These are phyloP conservation scores for Trachops cirrhosus DNA, from an alignment of 2,797 vertebrate species.

Conservation along the genomic window DNA sequence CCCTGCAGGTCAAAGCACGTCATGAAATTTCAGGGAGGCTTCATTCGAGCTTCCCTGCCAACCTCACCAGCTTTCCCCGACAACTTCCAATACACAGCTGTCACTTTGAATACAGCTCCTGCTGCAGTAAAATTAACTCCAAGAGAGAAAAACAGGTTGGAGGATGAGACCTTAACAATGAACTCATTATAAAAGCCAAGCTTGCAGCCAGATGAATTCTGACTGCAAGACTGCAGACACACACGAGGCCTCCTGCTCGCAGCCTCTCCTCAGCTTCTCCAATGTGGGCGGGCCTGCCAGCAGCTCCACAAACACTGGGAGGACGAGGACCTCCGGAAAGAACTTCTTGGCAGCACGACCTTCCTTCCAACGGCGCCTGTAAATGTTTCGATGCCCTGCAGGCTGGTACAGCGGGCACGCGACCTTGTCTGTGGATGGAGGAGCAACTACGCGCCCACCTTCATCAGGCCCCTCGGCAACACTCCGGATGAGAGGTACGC, in stretches of 20 bases:
- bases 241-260: background rate
- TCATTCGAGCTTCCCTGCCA: background rate
- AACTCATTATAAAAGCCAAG: constrained; percentile 17
- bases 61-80: background rate
- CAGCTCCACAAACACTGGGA: background rate
- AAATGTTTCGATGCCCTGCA: background rate
- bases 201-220: background rate
- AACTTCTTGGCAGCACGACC: background rate
- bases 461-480: background rate
- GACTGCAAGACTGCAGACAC: background rate
- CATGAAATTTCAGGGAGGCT: background rate
- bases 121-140: constrained; percentile 7
- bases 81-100: background rate
- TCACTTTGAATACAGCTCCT: background rate
- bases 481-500: background rate
- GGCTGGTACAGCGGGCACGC: background rate
- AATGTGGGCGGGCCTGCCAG: background rate
- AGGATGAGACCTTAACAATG: constrained; percentile 9
- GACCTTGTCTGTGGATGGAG: background rate
- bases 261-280: background rate
- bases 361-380: background rate
- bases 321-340: background rate
- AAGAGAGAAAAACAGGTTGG: constrained; percentile 40
- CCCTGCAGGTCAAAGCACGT: background rate
- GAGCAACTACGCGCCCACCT: background rate